Evolutionary conservation across 2,113 vertebrate genomes (phyloP).

Genomic region (Micronycteris hirsuta): DNA sequence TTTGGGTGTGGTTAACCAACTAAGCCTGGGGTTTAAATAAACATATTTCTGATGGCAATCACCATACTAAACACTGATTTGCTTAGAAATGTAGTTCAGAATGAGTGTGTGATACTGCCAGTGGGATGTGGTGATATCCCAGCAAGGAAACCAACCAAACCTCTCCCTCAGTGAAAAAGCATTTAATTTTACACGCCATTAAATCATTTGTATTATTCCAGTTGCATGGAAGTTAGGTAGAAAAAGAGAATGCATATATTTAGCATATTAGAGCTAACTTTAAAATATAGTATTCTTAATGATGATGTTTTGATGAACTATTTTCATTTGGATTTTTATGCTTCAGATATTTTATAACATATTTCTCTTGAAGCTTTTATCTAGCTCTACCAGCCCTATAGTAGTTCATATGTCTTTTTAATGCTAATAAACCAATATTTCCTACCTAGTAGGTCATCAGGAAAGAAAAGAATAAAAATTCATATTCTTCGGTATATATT

Average conservation of each 20-base stretch:
- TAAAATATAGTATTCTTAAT: not conserved
- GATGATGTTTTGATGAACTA: not conserved
- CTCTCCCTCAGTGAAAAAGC: not conserved
- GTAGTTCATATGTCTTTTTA: not conserved
- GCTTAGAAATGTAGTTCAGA: not conserved
- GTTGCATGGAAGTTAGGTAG: not conserved
- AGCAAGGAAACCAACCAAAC: not conserved
- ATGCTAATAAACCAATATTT: not conserved
- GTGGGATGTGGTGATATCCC: not conserved
- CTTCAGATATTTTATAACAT: not conserved
- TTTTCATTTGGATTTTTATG: not conserved
- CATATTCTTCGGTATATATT: not conserved
- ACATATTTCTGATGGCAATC: not conserved
- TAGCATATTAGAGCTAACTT: not conserved
- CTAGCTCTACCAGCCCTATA: not conserved
- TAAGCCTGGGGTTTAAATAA: not conserved
- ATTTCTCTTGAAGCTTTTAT: not conserved
- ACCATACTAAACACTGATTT: not conserved
- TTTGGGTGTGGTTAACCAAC: slow-evolving; percentile 25
- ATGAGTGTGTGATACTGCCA: not conserved
- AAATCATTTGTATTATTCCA: not conserved
- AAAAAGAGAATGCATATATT: not conserved
- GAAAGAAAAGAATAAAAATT: not conserved
- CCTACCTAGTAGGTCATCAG: not conserved
- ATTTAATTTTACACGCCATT: not conserved